These are phyloP conservation scores for Meiosimyza decipiens DNA, from an alignment of 2,888 invertebrate genomes.

Conservation along the genomic window DNA sequence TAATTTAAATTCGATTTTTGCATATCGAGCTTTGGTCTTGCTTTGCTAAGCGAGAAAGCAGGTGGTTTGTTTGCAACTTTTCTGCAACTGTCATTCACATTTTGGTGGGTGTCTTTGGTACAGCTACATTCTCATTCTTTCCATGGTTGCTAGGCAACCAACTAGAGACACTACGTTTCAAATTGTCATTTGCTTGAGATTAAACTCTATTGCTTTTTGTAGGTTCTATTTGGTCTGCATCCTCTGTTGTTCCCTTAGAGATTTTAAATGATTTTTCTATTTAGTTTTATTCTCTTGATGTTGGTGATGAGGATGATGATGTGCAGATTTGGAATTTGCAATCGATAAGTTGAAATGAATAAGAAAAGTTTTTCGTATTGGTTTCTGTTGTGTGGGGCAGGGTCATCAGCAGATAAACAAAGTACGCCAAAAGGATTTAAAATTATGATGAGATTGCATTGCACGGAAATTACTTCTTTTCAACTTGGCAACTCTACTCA, in stretches of 20 bases:
- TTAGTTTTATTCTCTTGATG: conserved; percentile 27
- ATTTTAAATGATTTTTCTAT: conserved; percentile 48
- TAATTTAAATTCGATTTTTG: conserved; percentile 45
- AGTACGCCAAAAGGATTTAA: no score
- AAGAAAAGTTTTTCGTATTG: conserved; percentile 27
- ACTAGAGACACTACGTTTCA: not conserved
- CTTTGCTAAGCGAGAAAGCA: not conserved
- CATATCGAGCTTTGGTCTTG: conserved; percentile 30
- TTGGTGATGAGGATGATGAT: conserved; percentile 10
- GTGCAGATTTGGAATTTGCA: conserved; percentile 15
- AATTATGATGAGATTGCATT: no score
- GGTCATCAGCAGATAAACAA: no score
- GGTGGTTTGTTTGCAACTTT: not conserved
- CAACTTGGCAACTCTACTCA: no score
- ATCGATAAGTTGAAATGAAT: conserved; percentile 36
- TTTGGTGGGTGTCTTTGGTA: not conserved
- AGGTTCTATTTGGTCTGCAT: conserved; percentile 11
- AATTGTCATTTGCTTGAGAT: conserved; percentile 20
- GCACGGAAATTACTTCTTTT: no score
- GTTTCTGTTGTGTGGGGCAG: not conserved
- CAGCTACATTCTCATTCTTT: not conserved
- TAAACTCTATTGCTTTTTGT: conserved; percentile 23
- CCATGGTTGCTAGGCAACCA: no score
- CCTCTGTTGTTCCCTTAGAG: conserved; percentile 57
- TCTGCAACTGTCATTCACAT: conserved; percentile 9